Conservation (phyloP, 2,888 invertebrate species). For the Camponotus fellah region DNA sequence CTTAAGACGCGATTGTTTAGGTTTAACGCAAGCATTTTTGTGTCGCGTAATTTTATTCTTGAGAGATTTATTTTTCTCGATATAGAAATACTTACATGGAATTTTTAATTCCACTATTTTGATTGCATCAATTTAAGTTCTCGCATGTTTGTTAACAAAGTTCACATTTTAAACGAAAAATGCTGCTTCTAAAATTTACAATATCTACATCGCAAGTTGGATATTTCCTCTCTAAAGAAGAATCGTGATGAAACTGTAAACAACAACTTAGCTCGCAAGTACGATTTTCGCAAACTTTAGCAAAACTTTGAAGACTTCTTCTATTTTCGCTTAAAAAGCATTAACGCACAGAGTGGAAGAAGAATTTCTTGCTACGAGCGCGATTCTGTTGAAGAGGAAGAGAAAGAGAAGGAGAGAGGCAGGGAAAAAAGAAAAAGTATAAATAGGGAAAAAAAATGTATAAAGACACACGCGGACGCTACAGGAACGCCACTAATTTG, state of each 20-base stretch:
- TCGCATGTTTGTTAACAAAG: constrained; percentile 12
- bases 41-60: background rate
- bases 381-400: constrained; percentile 16
- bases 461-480: constrained; percentile 37
- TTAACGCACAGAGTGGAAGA: constrained; percentile 35
- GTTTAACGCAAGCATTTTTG: background rate
- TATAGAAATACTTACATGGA: constrained; percentile 14
- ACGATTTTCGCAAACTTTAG: constrained; percentile 44
- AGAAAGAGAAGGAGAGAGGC: background rate
- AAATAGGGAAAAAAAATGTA: background rate
- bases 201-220: constrained; percentile 30
- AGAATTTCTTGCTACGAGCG: constrained; percentile 42
- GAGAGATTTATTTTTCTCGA: background rate
- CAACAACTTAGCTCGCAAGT: constrained; percentile 35
- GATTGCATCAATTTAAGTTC: constrained; percentile 5
- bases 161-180: constrained; percentile 24
- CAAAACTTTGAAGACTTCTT: constrained; percentile 36
- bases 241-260: constrained; percentile 42
- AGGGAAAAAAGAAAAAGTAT: background rate
- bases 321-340: constrained; percentile 37
- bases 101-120: constrained; percentile 1
- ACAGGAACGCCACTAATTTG: constrained; percentile 63
- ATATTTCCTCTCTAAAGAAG: constrained; percentile 28
- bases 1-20: background rate
- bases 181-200: constrained; percentile 14